These are phyloP conservation scores for Lycorma delicatula DNA, from an alignment of 1,140 invertebrate genomes.

Conservation along the genomic window DNA sequence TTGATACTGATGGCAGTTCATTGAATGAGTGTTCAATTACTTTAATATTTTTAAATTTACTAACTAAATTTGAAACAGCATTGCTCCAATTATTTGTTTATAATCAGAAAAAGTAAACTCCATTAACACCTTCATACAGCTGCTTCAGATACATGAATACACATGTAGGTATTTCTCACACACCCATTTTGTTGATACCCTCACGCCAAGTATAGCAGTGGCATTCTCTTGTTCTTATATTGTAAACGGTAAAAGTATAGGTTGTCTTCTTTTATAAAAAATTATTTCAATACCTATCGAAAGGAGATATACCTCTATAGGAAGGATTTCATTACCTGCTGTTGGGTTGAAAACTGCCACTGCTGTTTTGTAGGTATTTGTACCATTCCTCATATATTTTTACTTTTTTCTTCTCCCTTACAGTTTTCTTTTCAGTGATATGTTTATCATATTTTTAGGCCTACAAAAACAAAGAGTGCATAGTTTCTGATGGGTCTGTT, in stretches of 20 bases:
- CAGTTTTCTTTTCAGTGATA: not conserved
- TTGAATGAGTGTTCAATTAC: too few relatives aligned
- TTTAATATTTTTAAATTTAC: too few relatives aligned
- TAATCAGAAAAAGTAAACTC: not conserved
- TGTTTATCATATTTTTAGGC: too few relatives aligned
- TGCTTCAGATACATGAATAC: conserved; percentile 24
- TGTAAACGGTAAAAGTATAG: conserved; percentile 30
- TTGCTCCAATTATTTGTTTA: too few relatives aligned
- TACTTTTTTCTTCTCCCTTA: not conserved
- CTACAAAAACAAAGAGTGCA: too few relatives aligned
- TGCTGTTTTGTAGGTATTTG: not conserved
- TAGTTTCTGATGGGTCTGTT: too few relatives aligned
- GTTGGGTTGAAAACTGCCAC: too few relatives aligned
- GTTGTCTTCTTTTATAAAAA: conserved; percentile 4
- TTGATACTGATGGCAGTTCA: too few relatives aligned
- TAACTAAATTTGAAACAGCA: too few relatives aligned
- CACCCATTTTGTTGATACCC: conserved; percentile 24
- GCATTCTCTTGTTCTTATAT: conserved; percentile 22
- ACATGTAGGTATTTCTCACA: conserved; percentile 30
- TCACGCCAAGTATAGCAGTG: conserved; percentile 31
- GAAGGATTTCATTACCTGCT: too few relatives aligned
- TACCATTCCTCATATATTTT: not conserved
- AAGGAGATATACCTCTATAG: too few relatives aligned
- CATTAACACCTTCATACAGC: not conserved
- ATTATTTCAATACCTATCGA: too few relatives aligned